These are phyloP conservation scores for Tipula confusa DNA, from an alignment of 2,888 invertebrate species.

Conservation along the genomic window DNA sequence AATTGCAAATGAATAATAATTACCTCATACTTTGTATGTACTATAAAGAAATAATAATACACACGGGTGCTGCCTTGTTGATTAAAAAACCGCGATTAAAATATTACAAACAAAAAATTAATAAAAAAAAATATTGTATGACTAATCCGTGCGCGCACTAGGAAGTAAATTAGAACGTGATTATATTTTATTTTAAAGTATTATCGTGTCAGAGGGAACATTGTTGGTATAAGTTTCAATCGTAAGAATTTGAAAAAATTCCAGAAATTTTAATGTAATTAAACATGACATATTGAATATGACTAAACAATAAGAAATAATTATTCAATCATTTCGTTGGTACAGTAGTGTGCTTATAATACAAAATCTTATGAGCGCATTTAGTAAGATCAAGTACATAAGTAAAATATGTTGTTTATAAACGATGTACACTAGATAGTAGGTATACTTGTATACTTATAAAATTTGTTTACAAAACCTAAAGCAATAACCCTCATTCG, in stretches of 20 bases:
- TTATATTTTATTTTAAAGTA: not conserved
- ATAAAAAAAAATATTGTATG: not conserved
- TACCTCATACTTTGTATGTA: not conserved
- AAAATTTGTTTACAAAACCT: not conserved
- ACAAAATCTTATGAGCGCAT: not conserved
- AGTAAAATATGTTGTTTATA: not conserved
- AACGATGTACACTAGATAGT: not conserved
- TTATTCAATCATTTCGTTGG: not conserved
- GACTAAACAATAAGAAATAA: constrained; percentile 17
- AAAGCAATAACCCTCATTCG: not conserved
- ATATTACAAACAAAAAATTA: not conserved
- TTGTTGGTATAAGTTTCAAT: not conserved
- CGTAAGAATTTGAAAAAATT: not conserved
- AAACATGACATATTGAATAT: constrained; percentile 25
- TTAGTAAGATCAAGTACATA: not conserved
- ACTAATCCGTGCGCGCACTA: constrained; percentile 4
- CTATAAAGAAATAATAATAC: not conserved
- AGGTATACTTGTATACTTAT: too few relatives aligned
- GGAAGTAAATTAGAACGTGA: constrained; percentile 25
- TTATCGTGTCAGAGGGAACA: not conserved
- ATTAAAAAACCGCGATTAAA: constrained; percentile 5
- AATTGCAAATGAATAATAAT: not conserved
- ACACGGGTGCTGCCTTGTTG: not conserved
- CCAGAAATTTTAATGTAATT: constrained; percentile 3
- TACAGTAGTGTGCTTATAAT: not conserved